Conservation (phyloP, 2,797 vertebrate species). For the Chanos chanos region DNA sequence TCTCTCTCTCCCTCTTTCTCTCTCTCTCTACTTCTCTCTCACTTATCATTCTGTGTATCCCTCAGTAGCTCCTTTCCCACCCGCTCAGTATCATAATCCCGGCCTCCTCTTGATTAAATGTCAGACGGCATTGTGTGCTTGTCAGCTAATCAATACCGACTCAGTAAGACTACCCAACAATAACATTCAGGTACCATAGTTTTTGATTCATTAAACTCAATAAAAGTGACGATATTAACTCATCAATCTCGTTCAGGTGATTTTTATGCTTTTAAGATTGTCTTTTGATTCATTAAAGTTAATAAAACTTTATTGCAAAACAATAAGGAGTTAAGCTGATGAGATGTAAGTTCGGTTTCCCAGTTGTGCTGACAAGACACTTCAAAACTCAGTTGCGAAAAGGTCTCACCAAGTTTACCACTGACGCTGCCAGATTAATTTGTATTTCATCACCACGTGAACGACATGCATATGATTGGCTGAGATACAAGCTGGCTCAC, state of each 20-base stretch:
- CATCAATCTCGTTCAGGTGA: background rate
- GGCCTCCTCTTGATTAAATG: constrained; percentile 30
- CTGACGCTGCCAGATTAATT: no score
- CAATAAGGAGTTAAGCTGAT: no score
- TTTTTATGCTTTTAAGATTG: constrained; percentile 18
- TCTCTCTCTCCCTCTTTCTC: background rate
- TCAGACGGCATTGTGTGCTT: constrained; percentile 28
- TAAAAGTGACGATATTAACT: constrained; percentile 21
- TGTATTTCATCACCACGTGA: no score
- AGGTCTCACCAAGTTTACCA: no score
- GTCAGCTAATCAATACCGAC: constrained; percentile 23
- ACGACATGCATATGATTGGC: no score
- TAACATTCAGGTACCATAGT: no score
- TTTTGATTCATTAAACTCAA: no score
- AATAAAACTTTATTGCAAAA: no score
- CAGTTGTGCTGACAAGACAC: no score
- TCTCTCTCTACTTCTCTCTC: background rate
- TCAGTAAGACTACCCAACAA: constrained; percentile 2
- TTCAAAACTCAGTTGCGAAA: no score
- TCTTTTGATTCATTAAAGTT: constrained; percentile 6
- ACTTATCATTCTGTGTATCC: constrained; percentile 15
- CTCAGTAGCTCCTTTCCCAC: background rate
- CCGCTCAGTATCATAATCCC: constrained; percentile 5
- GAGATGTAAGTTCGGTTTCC: no score
- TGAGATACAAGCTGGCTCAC: no score